Base-by-base conservation (phyloP, 2,888 invertebrate species). In the Leucoma salicis region DNA sequence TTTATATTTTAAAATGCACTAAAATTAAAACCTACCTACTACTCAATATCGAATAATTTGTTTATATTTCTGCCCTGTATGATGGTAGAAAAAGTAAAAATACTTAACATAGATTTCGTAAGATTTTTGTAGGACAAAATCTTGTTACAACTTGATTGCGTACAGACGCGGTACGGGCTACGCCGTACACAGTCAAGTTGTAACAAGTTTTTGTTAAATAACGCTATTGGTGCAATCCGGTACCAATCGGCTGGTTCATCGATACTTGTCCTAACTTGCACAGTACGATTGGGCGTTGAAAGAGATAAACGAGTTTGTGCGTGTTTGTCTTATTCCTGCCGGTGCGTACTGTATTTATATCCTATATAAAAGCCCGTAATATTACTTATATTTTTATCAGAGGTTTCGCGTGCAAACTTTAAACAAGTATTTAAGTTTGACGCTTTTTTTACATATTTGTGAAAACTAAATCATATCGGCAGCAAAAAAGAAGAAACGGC, bases 401-500 rank as follows among this genome's bases (percentile, higher is more conserved):
- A 2, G 47, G 43, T 55, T 41, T 51, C 40, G 50, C 42, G 38
- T 43, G 50, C 37, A 45, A 50, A 50, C 32, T 35, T 38, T 48
- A 39, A 49, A 33, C 35, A 28, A n/a, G 37, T 47, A 43, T 28
- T 48, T 53, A 47, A 32, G 39, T 13, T n/a, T 27, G 12, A 35
- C 3, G 4, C n/a, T 1, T 2, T 2, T 4, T n/a, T 27, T n/a
- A 43, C 38, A 38, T 48, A 41, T 48, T 39, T 48, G 18, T 43
- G 32, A 46, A 54, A 49, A 31, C 43, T 55, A 53, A 59, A 45
- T 49, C 31, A 47, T 40, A 38, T 49, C 49, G 49, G 49, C 54
- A 57, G 49, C 40, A 52, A 53, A 53, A 47, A 56, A 52, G 50
- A 50, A 53, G 47, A 49, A 35, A 53, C 48, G 49, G 47, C 51